These are phyloP conservation scores for Percina caprodes DNA, from an alignment of 2,113 vertebrate species.

Conservation along the genomic window DNA sequence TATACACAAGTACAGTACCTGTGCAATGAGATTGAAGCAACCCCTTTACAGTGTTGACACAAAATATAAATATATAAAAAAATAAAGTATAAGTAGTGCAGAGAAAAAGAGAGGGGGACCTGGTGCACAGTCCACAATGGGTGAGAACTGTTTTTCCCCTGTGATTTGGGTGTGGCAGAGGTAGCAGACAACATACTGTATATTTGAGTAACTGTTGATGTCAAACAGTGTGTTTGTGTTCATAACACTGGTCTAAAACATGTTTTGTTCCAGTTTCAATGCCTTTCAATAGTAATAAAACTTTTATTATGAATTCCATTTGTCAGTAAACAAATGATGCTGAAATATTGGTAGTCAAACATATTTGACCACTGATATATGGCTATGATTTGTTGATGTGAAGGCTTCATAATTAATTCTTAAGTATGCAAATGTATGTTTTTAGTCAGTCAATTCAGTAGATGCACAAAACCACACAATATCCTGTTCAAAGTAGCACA, in stretches of 20 bases:
- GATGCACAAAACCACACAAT: not conserved
- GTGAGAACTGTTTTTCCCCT: too few relatives aligned
- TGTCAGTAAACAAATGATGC: not conserved
- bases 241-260: not conserved
- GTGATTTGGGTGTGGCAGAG: not conserved
- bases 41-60: too few relatives aligned
- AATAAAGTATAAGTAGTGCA: too few relatives aligned
- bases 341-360: not conserved
- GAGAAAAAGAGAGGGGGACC: too few relatives aligned
- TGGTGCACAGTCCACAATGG: too few relatives aligned
- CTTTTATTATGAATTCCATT: not conserved
- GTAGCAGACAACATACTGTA: not conserved
- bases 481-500: slow-evolving; percentile 3
- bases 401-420: not conserved
- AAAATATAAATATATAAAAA: too few relatives aligned
- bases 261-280: not conserved
- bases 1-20: too few relatives aligned
- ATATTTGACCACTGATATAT: not conserved
- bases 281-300: too few relatives aligned
- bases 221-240: not conserved
- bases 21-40: too few relatives aligned
- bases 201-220: not conserved
- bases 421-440: not conserved
- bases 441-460: not conserved
- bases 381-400: not conserved